Evolutionary conservation across 1,140 invertebrate genomes (phyloP).

Genomic region (Diabrotica undecimpunctata): DNA sequence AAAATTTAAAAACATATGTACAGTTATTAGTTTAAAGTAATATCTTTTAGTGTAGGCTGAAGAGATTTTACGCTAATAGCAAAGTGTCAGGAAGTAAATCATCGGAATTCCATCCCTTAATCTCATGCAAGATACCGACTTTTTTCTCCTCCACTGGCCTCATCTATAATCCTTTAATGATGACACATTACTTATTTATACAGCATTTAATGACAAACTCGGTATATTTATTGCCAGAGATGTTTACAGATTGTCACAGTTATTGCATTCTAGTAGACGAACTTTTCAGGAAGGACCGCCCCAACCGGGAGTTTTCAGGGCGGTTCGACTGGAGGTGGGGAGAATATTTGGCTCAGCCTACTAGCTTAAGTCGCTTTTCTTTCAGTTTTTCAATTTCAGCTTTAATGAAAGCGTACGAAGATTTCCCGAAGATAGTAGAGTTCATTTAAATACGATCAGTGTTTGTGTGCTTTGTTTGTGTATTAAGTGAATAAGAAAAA

Average conservation of each 20-base stretch:
- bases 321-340: slow-evolving; percentile 18
- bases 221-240: slow-evolving; percentile 32
- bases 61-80: too few species aligned
- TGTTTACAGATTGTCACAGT: slow-evolving; percentile 39
- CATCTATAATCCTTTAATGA: slow-evolving; percentile 32
- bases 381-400: slow-evolving; percentile 12
- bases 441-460: too few species aligned
- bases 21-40: too few species aligned
- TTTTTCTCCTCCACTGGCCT: slow-evolving; percentile 6
- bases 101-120: too few species aligned
- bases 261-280: slow-evolving; percentile 29
- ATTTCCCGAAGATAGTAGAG: too few species aligned
- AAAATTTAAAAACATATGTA: too few species aligned
- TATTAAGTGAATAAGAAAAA: too few species aligned
- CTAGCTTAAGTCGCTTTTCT: slow-evolving; percentile 9
- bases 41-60: too few species aligned
- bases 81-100: too few species aligned
- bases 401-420: background rate
- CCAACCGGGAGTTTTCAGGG: slow-evolving; percentile 14
- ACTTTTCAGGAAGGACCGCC: slow-evolving; percentile 20
- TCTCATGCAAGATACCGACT: too few species aligned
- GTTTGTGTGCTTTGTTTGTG: too few species aligned
- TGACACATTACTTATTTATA: slow-evolving; percentile 36
- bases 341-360: slow-evolving; percentile 10
- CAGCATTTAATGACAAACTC: slow-evolving; percentile 32